These are phyloP conservation scores for Drosophila takahashii DNA, from an alignment of 1,140 invertebrate genomes.

Conservation along the genomic window DNA sequence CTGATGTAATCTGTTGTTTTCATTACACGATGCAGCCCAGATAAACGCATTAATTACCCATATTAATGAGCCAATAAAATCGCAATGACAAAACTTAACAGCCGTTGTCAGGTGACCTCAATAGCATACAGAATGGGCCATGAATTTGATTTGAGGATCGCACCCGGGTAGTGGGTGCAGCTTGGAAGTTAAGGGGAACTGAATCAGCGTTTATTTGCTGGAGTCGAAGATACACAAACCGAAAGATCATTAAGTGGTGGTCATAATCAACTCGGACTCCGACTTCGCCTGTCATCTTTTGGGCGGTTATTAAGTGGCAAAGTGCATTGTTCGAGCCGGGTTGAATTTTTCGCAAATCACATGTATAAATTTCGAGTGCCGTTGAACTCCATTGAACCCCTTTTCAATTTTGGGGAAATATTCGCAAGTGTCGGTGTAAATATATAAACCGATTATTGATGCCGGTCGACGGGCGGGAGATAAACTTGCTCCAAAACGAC, in stretches of 20 bases:
- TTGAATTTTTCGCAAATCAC: conserved; percentile 24
- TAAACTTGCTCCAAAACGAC: conserved; percentile 43
- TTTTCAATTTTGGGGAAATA: conserved; percentile 30
- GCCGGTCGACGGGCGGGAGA: conserved; percentile 5
- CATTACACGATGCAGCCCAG: conserved; percentile 52
- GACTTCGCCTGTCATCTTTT: conserved; percentile 22
- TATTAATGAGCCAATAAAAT: conserved; percentile 67
- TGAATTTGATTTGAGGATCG: conserved; percentile 68
- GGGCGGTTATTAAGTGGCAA: conserved; percentile 62
- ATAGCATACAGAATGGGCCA: conserved; percentile 51
- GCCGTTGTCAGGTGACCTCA: conserved; percentile 63
- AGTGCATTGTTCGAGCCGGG: conserved; percentile 64
- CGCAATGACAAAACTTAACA: conserved; percentile 51
- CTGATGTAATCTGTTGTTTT: conserved; percentile 76
- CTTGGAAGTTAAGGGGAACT: not conserved
- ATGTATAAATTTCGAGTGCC: conserved; percentile 57
- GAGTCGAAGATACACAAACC: not conserved
- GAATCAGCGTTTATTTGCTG: conserved; percentile 7
- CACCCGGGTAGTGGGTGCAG: conserved; percentile 21
- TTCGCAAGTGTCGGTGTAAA: conserved; percentile 46
- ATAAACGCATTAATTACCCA: conserved; percentile 71
- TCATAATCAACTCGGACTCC: conserved; percentile 17
- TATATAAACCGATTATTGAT: conserved; percentile 37
- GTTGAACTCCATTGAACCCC: conserved; percentile 50
- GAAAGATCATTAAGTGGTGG: conserved; percentile 30